These are phyloP conservation scores for Nematolebias whitei DNA, from an alignment of 2,113 vertebrate genomes.

Conservation along the genomic window DNA sequence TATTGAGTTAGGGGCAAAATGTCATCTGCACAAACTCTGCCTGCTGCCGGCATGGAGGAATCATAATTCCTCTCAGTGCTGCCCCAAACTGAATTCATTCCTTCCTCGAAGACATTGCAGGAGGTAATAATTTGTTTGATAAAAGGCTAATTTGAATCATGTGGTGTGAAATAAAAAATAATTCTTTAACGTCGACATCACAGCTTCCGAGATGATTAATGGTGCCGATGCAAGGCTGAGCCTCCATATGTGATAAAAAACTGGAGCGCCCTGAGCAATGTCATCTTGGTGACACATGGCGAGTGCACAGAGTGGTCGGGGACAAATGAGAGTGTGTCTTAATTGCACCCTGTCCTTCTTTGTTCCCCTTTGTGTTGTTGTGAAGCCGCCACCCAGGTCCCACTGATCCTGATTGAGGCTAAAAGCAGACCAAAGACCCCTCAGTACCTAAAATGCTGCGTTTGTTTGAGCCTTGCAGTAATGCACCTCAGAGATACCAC, in stretches of 20 bases:
- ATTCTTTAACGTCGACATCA: conserved; percentile 58
- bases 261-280: conserved; percentile 68
- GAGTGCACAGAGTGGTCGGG: conserved; percentile 50
- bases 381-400: conserved; percentile 39
- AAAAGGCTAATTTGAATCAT: conserved; percentile 62
- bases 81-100: conserved; percentile 33
- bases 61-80: not conserved
- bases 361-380: conserved; percentile 55
- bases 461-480: conserved; percentile 27
- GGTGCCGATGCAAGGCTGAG: conserved; percentile 40
- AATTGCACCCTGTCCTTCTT: conserved; percentile 68
- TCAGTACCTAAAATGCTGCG: conserved; percentile 41
- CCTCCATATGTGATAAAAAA: conserved; percentile 54
- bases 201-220: conserved; percentile 68
- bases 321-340: conserved; percentile 58
- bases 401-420: conserved; percentile 45
- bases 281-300: conserved; percentile 74
- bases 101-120: conserved; percentile 32
- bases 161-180: conserved; percentile 23
- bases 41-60: not conserved
- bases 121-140: conserved; percentile 56
- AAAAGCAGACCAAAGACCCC: conserved; percentile 43
- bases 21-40: conserved; percentile 19
- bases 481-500: conserved; percentile 30
- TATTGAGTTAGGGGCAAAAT: conserved; percentile 21